A percentile compares a stretch with the other conserved stretches of the same genome.
These are phyloP conservation scores for Chascanopsetta lugubris DNA, from an alignment of 2,113 vertebrate genomes.

Conservation along the genomic window DNA sequence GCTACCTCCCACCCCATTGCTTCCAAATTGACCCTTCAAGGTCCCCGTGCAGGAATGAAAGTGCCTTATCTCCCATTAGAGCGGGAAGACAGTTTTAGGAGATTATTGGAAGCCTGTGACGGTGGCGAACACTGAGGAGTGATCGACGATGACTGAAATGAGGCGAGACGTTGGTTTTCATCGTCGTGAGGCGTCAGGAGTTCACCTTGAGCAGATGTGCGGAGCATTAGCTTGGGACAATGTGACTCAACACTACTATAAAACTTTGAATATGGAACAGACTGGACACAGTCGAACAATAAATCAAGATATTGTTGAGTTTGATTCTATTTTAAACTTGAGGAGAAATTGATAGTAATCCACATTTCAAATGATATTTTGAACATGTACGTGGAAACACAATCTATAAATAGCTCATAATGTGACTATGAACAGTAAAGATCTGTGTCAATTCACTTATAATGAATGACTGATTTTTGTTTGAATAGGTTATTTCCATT, in stretches of 20 bases:
- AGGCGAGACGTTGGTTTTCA: slow-evolving; percentile 9
- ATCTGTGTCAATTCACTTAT: too few species aligned
- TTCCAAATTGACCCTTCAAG: slow-evolving; percentile 69
- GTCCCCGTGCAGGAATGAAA: slow-evolving; percentile 55
- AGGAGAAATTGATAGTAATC: not conserved
- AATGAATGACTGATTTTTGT: too few species aligned
- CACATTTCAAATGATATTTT: not conserved
- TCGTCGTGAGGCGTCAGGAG: not conserved
- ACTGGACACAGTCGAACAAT: slow-evolving; percentile 5
- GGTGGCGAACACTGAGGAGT: slow-evolving; percentile 12
- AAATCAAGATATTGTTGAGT: slow-evolving; percentile 3
- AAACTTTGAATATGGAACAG: slow-evolving; percentile 4
- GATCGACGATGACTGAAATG: slow-evolving; percentile 30
- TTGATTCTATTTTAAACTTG: not conserved
- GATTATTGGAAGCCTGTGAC: slow-evolving; percentile 41
- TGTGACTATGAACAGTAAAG: not conserved
- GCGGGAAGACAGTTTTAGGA: slow-evolving; percentile 38
- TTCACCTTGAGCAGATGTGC: not conserved
- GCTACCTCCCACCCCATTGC: slow-evolving; percentile 33
- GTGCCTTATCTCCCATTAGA: slow-evolving; percentile 53
- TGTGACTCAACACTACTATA: not conserved
- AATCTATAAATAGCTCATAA: not conserved
- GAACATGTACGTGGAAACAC: not conserved
- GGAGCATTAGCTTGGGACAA: not conserved
- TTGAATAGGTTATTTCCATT: not conserved